Evolutionary conservation across 2,113 vertebrate genomes (phyloP), one percentile per base, ranked within the genome.

Genomic region (Cromileptes altivelis): DNA sequence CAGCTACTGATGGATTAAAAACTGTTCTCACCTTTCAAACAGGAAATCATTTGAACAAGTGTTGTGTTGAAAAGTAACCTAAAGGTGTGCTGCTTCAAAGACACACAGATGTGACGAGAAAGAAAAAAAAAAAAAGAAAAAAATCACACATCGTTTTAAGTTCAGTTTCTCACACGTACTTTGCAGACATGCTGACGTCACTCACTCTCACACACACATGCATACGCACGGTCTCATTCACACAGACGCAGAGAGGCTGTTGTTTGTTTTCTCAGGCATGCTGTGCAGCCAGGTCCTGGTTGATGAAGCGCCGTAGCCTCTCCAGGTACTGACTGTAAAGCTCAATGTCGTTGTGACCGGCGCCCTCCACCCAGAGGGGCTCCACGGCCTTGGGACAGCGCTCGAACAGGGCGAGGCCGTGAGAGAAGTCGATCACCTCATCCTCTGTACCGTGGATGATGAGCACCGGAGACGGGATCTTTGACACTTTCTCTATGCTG

Each of bases 291-390:
- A 99, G 96, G 94, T 99, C 98, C 93, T 98, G 97, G 86, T 97
- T 97, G 94, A 99, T 98, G 95, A 99, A 99, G 76, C 96, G 97
- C 70, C 97, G 97, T 91, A 99, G 96, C 88, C 98, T 96, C 92
- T 99, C 98, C 93, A 99, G 95, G 94, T 99, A 99, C 94, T 99
- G 98, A 94, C 98, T 99, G 95, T 99, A 99, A 80, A 99, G 98
- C 96, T 99, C 98, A 82, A 99, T 99, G 94, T 99, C 98, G 83
- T 99, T 99, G 96, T 99, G 98, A 11, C 98, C 98, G 0, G 98
- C 98, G 2, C 98, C 98, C 27, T 99, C 98, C 82, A 99, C 98
- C 98, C 98, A 99, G 37, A 99, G 97, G 0, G 98, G 98, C 95
- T 99, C 98, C 94, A 99, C 98, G 0, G 98, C 97, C 93, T 98